phyloP scores from a whole-genome alignment of 2,888 invertebrate species.

The Unio pictorum region DNA sequence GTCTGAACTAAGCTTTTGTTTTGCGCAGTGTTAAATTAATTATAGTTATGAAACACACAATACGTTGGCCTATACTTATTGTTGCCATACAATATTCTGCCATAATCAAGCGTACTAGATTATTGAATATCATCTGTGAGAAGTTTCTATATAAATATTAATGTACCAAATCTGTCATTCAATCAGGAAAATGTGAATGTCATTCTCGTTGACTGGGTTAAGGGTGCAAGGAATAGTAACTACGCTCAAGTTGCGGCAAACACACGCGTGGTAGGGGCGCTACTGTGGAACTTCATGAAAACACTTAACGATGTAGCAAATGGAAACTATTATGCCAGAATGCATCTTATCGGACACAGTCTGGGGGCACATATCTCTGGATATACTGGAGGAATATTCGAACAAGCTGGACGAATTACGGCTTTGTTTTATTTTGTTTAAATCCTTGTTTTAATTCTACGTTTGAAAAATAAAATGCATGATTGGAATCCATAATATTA shows the following conservation, averaged over 20 bases:
- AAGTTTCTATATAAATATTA: too few species aligned
- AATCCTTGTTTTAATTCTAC: background rate
- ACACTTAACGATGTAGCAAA: constrained; percentile 29
- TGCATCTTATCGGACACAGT: constrained; percentile 90
- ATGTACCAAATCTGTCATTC: too few species aligned
- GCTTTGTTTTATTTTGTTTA: constrained; percentile 28
- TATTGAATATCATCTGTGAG: too few species aligned
- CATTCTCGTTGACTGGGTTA: constrained; percentile 43
- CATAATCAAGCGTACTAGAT: too few species aligned
- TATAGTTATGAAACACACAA: too few species aligned
- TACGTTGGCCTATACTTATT: too few species aligned
- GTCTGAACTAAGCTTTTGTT: too few species aligned
- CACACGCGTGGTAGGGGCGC: constrained; percentile 64
- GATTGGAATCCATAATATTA: too few species aligned
- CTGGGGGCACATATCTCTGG: constrained; percentile 90
- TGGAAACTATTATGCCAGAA: constrained; percentile 52
- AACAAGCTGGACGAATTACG: constrained; percentile 60
- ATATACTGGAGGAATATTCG: constrained; percentile 81
- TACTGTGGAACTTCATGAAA: constrained; percentile 53
- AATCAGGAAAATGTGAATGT: constrained; percentile 41
- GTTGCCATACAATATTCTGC: too few species aligned
- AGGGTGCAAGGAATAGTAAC: constrained; percentile 42
- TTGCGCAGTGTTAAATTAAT: too few species aligned
- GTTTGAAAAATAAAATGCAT: too few species aligned
- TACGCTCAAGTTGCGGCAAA: constrained; percentile 67